These are phyloP conservation scores for Mizuhopecten yessoensis DNA, from an alignment of 1,140 invertebrate species.

Conservation along the genomic window DNA sequence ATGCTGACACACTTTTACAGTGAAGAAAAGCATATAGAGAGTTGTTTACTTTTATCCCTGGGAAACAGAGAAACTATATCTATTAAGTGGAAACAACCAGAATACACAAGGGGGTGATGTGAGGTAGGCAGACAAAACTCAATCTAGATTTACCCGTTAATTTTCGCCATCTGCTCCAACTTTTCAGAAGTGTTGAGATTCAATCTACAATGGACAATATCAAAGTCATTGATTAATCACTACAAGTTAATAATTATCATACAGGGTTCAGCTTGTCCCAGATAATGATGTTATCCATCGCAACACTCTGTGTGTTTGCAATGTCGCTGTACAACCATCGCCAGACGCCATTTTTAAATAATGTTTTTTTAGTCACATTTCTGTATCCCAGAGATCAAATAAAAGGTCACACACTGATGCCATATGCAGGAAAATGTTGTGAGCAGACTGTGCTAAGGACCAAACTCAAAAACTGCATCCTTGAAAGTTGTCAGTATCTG, in stretches of 20 bases:
- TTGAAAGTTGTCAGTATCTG: too few species aligned
- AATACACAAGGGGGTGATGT: conserved; percentile 8
- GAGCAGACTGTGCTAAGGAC: too few species aligned
- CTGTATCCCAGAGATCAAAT: background rate
- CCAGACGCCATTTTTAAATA: too few species aligned
- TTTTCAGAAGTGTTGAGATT: conserved; percentile 8
- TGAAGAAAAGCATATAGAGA: too few species aligned
- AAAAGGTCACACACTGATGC: background rate
- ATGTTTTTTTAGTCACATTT: too few species aligned
- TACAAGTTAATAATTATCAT: background rate
- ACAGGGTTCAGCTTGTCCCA: background rate
- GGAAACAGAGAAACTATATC: background rate
- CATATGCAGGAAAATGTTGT: too few species aligned
- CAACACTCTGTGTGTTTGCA: background rate
- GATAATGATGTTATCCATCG: background rate
- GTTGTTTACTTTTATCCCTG: too few species aligned
- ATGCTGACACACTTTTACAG: too few species aligned
- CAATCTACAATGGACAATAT: conserved; percentile 2
- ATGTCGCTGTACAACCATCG: background rate
- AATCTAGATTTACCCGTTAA: conserved; percentile 2
- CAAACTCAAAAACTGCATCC: too few species aligned
- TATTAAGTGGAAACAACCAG: background rate
- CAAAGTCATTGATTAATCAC: background rate
- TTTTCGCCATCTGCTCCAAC: background rate
- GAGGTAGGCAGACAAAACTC: background rate